Evolutionary conservation across 1,140 invertebrate species (phyloP).

Genomic region (Atta colombica): DNA sequence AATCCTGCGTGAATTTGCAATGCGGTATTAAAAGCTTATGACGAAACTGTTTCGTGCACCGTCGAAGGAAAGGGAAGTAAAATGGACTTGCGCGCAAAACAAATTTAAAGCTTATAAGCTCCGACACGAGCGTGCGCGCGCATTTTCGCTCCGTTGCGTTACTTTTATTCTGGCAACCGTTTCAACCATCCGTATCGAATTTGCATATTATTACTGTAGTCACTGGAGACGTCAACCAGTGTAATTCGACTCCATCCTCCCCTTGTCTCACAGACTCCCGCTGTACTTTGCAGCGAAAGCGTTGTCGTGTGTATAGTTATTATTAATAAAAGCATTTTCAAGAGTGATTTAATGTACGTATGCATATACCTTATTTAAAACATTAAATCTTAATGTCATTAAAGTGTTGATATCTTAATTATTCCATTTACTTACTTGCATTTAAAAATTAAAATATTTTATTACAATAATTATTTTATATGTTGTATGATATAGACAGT

Average conservation of each 20-base stretch:
- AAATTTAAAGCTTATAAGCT: slow-evolving; percentile 65
- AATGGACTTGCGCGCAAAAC: slow-evolving; percentile 56
- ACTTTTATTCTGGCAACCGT: slow-evolving; percentile 55
- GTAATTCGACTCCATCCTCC: slow-evolving; percentile 16
- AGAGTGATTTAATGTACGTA: not conserved
- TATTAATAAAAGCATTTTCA: slow-evolving; percentile 7
- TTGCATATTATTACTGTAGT: slow-evolving; percentile 54
- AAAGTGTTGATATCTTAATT: not conserved
- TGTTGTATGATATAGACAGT: not conserved
- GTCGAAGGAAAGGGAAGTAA: slow-evolving; percentile 37
- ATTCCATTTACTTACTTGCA: not conserved
- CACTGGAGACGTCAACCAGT: slow-evolving; percentile 39
- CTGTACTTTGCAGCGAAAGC: not conserved
- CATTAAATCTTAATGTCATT: not conserved
- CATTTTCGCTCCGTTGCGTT: slow-evolving; percentile 33
- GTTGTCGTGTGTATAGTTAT: not conserved
- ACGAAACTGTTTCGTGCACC: slow-evolving; percentile 37
- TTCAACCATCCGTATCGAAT: slow-evolving; percentile 58
- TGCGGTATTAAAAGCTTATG: slow-evolving; percentile 68
- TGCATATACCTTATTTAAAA: not conserved
- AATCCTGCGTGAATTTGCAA: slow-evolving; percentile 70
- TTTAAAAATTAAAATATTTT: not conserved
- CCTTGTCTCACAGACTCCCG: not conserved
- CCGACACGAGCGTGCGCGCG: slow-evolving; percentile 47
- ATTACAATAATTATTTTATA: not conserved